These are phyloP conservation scores for Emmelina monodactyla DNA, from an alignment of 2,888 invertebrate genomes.

Conservation along the genomic window DNA sequence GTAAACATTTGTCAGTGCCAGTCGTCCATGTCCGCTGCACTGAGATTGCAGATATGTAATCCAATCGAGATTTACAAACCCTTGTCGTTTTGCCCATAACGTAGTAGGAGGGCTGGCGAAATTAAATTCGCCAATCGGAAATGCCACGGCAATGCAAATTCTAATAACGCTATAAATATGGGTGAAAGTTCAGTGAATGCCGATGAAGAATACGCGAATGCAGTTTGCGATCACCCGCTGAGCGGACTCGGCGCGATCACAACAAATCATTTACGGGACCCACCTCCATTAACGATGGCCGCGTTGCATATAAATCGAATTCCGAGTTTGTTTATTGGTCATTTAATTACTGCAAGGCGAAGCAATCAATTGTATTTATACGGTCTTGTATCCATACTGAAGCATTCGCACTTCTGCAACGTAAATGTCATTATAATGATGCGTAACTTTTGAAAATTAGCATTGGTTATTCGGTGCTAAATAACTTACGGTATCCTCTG, in stretches of 20 bases:
- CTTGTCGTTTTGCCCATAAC: slow-evolving; percentile 58
- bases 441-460: too few relatives aligned
- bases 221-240: slow-evolving; percentile 60
- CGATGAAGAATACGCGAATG: slow-evolving; percentile 34
- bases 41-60: slow-evolving; percentile 54
- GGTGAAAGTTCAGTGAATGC: slow-evolving; percentile 25
- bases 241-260: slow-evolving; percentile 57
- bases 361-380: too few relatives aligned
- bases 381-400: too few relatives aligned
- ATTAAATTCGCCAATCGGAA: slow-evolving; percentile 39
- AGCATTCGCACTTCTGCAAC: too few relatives aligned
- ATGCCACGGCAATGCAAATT: slow-evolving; percentile 13
- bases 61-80: slow-evolving; percentile 61
- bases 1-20: slow-evolving; percentile 58
- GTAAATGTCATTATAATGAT: too few relatives aligned
- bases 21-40: slow-evolving; percentile 39
- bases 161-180: slow-evolving; percentile 24
- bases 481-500: too few relatives aligned
- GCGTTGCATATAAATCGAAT: slow-evolving; percentile 42
- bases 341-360: neutral
- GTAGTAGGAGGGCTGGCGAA: slow-evolving; percentile 57
- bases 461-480: too few relatives aligned
- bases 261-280: slow-evolving; percentile 61
- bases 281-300: slow-evolving; percentile 60
- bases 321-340: slow-evolving; percentile 32